Base-by-base conservation (phyloP, 1,140 invertebrate species). In the Bombus picipes region DNA sequence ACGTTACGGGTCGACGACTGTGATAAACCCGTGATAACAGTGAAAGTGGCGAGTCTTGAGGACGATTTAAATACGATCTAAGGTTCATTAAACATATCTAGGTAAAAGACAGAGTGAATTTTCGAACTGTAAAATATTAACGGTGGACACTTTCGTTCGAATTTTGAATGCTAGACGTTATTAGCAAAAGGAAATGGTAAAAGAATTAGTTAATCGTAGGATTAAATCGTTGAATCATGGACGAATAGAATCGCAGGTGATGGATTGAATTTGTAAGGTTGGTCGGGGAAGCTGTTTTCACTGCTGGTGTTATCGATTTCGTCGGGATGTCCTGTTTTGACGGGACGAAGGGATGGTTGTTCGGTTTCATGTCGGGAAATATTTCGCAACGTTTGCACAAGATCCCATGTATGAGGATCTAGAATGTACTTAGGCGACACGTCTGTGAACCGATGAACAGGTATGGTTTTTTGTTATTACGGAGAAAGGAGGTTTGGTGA, bases 231-330 rank as follows among this genome's bases (percentile, higher is more conserved):
- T 53, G 18, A 62, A 13, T 62, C 12, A 13, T 12, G 43, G 25
- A 47, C 9, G 15, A 65, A 37, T 57, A 25, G 5, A 62, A 18
- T 15, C 32, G 28, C 28, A 34, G 75, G 12, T n/a, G 25, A 28
- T 34, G 6, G 2, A 66, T 62, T n/a, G 39, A 43, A 81, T 18
- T 47, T 37, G 22, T 41, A 12, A 22, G 66, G 32, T 32, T 37
- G 37, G 15, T 32, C 76, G 68, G 22, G 6, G 32, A 41, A 59
- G n/a, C 37, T 76, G 62, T 53, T 78, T 78, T 78, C 37, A 15
- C 62, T 28, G 18, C 43, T 68, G 10, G 72, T 77, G 43, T 34
- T 78, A 85, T 85, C 77, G 77, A 85, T 85, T 62, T 85, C 68
- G 53, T 47, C 10, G 68, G 83, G 53, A 73, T 65, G 68, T 85